Evolutionary conservation across 1,140 invertebrate species (phyloP), one percentile per base, ranked within the genome.

Genomic region (Lethrus apterus): DNA sequence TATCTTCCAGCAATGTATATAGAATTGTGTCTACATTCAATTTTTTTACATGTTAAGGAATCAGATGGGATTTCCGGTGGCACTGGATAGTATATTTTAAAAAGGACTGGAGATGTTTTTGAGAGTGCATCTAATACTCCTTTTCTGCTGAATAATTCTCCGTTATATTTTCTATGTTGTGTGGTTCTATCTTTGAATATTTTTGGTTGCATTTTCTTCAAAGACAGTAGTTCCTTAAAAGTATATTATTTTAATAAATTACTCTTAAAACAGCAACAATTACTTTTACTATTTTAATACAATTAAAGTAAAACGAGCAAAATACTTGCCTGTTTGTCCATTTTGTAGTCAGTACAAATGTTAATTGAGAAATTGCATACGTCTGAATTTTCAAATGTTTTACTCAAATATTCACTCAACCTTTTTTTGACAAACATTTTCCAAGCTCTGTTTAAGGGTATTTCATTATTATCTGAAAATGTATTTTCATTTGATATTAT

Each of bases 1-100:
- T 98, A 98, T 19, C 90, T 70, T 32, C 80, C 79, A 54, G 80
- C 79, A 40, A 83, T 62, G 59, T 70, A 81, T 29, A 81, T 63
- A 35, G 76, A 69, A 26, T 69, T 72, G 26, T 77, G 75, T 11
- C 53, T 57, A 35, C 75, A 73, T 3, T 64, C 53, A 5, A 79
- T 62, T 40, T 67, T 59, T 8, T 72, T 63, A 20, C 75, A 63
- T 30, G 49, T 40, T 5, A 74, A 55, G 2, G 52, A 36, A 13
- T 55, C 60, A 29, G 58, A 51, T 2, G 72, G 70, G 20, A 63
- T 50, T 8, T 60, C 40, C 11, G 75, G 72, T 5, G 76, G 73
- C 46, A 72, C 57, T 7, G 58, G 41, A 29, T 63, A 67, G 56
- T 62, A 59, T 44, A 72, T 51, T 51, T 65, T 59, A 55, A 78